Conservation (phyloP, 2,888 invertebrate genomes). For the Melolontha melolontha region DNA sequence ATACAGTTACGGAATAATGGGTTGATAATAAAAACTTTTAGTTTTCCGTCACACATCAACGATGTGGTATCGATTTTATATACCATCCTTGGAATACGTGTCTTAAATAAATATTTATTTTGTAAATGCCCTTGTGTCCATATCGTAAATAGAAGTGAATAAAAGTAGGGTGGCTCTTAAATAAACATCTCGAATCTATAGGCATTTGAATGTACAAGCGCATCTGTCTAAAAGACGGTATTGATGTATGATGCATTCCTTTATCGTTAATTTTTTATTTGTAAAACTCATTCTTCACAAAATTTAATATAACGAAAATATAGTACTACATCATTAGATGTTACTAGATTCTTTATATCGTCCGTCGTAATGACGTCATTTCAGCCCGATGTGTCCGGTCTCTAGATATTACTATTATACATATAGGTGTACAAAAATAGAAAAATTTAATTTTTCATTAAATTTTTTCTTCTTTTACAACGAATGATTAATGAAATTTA, state of each 20-base stretch:
- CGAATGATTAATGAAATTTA: too few species aligned
- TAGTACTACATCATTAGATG: too few species aligned
- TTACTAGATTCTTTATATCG: too few species aligned
- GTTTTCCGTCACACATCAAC: constrained; percentile 3
- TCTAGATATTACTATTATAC: too few species aligned
- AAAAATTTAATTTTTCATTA: too few species aligned
- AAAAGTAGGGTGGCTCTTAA: constrained; percentile 58
- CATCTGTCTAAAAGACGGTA: constrained; percentile 37
- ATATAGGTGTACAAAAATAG: too few species aligned
- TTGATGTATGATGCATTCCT: constrained; percentile 6
- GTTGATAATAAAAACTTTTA: too few species aligned
- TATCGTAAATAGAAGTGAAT: constrained; percentile 58
- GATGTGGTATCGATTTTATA: constrained; percentile 42
- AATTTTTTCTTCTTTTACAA: too few species aligned
- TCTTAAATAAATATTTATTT: constrained; percentile 64
- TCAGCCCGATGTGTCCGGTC: too few species aligned
- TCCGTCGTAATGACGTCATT: too few species aligned
- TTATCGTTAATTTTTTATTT: not conserved
- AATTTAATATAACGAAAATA: too few species aligned
- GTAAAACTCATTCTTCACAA: not conserved
- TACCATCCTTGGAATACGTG: constrained; percentile 42
- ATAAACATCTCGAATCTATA: constrained; percentile 56
- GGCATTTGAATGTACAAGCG: constrained; percentile 46
- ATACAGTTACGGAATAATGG: too few species aligned
- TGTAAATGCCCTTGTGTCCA: constrained; percentile 64